phyloP scores from a whole-genome alignment of 2,113 vertebrate genomes.

The Dicrurus megarhynchus region DNA sequence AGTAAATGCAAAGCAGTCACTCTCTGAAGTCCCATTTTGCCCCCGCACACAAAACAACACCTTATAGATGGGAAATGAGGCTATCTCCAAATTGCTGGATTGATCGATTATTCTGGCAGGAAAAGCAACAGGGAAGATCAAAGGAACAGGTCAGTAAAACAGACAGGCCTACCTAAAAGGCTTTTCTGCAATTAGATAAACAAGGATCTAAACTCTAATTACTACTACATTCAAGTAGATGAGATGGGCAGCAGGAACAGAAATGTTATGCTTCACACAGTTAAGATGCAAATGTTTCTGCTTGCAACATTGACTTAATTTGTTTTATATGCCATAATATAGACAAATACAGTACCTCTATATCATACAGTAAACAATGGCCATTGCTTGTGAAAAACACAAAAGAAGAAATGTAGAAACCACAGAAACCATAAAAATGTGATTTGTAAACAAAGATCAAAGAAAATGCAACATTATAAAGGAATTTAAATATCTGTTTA shows the following conservation, averaged over 20 bases:
- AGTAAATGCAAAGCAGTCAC: conserved; percentile 94
- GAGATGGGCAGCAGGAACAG: neutral
- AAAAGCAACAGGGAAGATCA: neutral
- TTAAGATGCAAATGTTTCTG: neutral
- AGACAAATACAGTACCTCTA: neutral
- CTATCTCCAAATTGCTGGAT: conserved; percentile 83
- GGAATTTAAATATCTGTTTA: neutral
- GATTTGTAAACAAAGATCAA: neutral
- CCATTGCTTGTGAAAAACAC: neutral
- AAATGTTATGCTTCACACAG: neutral
- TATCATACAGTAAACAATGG: neutral
- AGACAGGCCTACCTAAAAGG: neutral
- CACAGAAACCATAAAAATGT: neutral
- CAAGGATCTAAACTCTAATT: neutral
- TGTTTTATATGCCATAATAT: neutral
- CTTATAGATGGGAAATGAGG: conserved; percentile 94
- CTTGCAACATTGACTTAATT: neutral
- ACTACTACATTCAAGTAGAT: neutral
- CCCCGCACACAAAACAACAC: conserved; percentile 96
- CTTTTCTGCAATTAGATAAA: neutral
- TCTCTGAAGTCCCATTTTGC: conserved; percentile 84
- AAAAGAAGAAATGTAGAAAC: neutral
- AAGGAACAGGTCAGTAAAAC: neutral
- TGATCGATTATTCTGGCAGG: conserved; percentile 87
- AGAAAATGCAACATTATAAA: neutral